Percentiles rank a stretch among this genome's conserved stretches.
Conservation (phyloP, 2,888 invertebrate species). For the Helleia helle region DNA sequence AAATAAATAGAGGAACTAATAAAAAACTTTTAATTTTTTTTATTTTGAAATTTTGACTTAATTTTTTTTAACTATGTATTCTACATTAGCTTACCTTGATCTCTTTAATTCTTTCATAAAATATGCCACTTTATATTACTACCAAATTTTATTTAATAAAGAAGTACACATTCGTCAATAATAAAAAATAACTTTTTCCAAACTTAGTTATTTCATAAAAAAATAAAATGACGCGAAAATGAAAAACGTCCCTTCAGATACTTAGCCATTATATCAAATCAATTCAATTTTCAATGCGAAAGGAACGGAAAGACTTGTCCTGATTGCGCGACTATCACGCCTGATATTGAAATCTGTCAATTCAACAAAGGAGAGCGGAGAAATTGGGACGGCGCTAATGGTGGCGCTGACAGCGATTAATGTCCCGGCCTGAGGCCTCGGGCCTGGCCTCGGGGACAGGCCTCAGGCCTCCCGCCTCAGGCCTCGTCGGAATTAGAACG, state of each 20-base stretch:
- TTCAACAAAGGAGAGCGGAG: slow-evolving; percentile 19
- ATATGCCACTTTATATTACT: too few relatives aligned
- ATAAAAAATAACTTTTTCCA: background rate
- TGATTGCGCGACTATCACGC: slow-evolving; percentile 11
- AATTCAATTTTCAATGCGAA: background rate
- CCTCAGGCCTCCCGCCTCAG: slow-evolving; percentile 8
- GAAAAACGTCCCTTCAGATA: background rate
- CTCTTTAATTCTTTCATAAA: too few relatives aligned
- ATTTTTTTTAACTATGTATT: too few relatives aligned
- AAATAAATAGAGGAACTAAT: too few relatives aligned
- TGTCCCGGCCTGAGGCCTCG: slow-evolving; percentile 10
- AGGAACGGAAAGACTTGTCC: background rate
- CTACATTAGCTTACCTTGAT: too few relatives aligned
- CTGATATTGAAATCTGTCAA: slow-evolving; percentile 21
- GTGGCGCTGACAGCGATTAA: slow-evolving; percentile 20
- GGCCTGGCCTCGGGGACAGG: too few relatives aligned
- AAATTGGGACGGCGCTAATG: slow-evolving; percentile 22
- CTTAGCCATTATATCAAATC: background rate
- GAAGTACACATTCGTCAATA: too few relatives aligned
- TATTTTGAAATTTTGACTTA: too few relatives aligned
- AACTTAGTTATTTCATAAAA: background rate
- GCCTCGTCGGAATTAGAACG: slow-evolving; percentile 10
- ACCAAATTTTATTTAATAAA: too few relatives aligned
- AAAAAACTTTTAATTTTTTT: too few relatives aligned
- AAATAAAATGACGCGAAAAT: too few relatives aligned